phyloP scores from a whole-genome alignment of 2,113 vertebrate genomes.

The Paratilapia polleni region DNA sequence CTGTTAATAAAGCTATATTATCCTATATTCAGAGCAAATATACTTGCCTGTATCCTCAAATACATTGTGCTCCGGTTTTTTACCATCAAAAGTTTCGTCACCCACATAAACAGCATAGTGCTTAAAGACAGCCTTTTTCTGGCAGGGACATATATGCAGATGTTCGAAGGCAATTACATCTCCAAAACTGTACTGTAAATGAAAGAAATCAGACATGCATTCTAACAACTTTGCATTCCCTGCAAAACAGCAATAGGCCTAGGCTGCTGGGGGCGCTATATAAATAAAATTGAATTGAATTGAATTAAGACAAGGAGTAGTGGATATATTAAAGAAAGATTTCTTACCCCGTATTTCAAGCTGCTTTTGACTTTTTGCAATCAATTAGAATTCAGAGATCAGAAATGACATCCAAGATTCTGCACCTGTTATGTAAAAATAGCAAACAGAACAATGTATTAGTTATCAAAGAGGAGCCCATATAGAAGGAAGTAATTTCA shows the following conservation, averaged over 20 bases:
- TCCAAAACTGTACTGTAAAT: background rate
- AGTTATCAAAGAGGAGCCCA: background rate
- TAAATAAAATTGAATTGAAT: no score
- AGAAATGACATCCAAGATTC: no score
- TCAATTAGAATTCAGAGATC: no score
- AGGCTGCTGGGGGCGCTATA: no score
- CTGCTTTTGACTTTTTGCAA: no score
- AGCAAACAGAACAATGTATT: background rate
- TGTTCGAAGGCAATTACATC: constrained; percentile 1
- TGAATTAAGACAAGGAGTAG: background rate
- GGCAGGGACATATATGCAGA: no score
- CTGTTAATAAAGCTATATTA: no score
- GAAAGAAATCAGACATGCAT: background rate
- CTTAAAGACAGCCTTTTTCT: background rate
- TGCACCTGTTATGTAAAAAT: background rate
- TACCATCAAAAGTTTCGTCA: background rate
- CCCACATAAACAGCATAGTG: constrained; percentile 23
- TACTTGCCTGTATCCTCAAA: background rate
- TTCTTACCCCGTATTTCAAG: no score
- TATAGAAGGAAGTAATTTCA: fast-evolving
- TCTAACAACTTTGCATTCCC: background rate
- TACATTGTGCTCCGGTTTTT: background rate
- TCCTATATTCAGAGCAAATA: no score
- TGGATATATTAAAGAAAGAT: no score
- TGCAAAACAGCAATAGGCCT: no score